These are phyloP conservation scores for Ferrisia virgata DNA, from an alignment of 2,888 invertebrate genomes.

Conservation along the genomic window DNA sequence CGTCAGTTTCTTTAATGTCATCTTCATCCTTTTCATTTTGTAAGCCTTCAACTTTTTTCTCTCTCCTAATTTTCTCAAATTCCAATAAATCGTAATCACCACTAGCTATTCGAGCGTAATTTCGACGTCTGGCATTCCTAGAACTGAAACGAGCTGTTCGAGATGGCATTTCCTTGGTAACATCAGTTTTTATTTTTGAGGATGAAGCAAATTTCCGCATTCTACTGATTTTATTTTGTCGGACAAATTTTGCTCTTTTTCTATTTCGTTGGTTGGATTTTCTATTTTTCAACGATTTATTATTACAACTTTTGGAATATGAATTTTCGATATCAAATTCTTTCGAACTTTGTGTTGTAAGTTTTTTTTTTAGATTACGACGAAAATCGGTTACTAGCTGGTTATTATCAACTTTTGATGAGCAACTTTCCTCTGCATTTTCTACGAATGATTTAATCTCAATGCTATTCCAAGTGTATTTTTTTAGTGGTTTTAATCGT, in stretches of 20 bases:
- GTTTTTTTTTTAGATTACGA: neutral
- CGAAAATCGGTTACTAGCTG: no score
- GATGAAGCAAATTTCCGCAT: neutral
- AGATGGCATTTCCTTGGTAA: neutral
- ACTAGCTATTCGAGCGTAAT: neutral
- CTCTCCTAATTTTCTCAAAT: neutral
- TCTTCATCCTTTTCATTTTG: neutral
- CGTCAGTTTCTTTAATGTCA: neutral
- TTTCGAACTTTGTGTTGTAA: neutral
- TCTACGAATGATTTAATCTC: neutral
- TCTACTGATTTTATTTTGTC: neutral
- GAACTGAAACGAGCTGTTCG: neutral
- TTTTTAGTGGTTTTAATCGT: neutral
- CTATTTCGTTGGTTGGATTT: neutral
- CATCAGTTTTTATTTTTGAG: neutral
- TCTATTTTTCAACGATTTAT: neutral
- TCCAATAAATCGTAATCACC: neutral
- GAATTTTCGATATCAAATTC: neutral
- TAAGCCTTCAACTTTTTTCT: neutral
- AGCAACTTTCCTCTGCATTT: neutral
- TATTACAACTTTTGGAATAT: neutral
- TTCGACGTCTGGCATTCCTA: conserved; percentile 18
- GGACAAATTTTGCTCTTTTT: neutral
- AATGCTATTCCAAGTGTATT: neutral
- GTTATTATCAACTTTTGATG: neutral